These are phyloP conservation scores for Leptothorax acervorum DNA, from an alignment of 2,888 invertebrate species.

Conservation along the genomic window DNA sequence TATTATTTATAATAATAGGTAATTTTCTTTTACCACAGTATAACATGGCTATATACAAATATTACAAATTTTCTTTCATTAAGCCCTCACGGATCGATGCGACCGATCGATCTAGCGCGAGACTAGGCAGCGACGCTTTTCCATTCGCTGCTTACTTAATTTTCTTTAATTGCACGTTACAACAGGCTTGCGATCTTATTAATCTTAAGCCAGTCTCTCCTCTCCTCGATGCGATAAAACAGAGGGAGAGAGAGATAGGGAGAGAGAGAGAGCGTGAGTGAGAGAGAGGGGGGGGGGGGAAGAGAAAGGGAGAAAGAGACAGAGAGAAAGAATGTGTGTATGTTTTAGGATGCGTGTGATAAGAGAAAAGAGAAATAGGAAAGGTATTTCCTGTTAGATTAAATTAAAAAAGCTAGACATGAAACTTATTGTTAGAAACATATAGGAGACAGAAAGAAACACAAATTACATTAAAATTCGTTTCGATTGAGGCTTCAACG, in stretches of 20 bases:
- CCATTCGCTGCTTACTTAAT: constrained; percentile 41
- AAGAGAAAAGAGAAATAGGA: not conserved
- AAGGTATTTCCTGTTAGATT: not conserved
- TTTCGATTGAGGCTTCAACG: constrained; percentile 28
- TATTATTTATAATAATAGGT: constrained; percentile 70
- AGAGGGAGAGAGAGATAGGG: constrained; percentile 26
- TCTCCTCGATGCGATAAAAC: constrained; percentile 55
- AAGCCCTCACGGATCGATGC: constrained; percentile 52
- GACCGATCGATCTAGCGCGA: constrained; percentile 30
- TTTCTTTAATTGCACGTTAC: constrained; percentile 39
- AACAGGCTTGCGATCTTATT: constrained; percentile 29
- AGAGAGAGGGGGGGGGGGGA: not conserved
- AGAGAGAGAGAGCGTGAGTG: constrained; percentile 35
- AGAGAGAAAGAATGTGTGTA: not conserved
- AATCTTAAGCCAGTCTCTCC: constrained; percentile 44
- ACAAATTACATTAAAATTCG: not conserved
- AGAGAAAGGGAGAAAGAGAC: not conserved
- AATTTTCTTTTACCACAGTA: constrained; percentile 69
- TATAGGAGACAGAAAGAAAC: not conserved
- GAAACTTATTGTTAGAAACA: not conserved
- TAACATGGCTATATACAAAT: constrained; percentile 76
- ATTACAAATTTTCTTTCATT: constrained; percentile 75
- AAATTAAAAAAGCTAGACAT: not conserved
- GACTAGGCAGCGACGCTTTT: constrained; percentile 37
- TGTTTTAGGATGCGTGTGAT: not conserved